phyloP scores from a whole-genome alignment of 2,797 vertebrate genomes.

The Megalops cyprinoides region DNA sequence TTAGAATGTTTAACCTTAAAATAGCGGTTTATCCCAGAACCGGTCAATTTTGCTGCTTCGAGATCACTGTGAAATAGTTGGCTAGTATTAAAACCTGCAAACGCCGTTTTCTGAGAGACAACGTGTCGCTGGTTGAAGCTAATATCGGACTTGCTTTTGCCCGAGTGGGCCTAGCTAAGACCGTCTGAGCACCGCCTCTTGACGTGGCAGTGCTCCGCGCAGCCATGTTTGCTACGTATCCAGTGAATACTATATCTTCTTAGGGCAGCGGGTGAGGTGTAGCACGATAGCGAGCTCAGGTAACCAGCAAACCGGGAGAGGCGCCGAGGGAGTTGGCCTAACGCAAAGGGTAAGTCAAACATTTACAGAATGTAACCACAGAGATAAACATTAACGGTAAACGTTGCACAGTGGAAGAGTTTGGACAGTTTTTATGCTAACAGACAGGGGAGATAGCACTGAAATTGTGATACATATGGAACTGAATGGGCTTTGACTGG shows the following conservation, averaged over 20 bases:
- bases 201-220: constrained; percentile 51
- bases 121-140: neutral
- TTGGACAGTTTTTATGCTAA: neutral
- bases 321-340: neutral
- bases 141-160: neutral
- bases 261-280: neutral
- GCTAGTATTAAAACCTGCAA: no score
- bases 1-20: no score
- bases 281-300: no score
- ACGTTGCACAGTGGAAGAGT: no score
- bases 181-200: constrained; percentile 21
- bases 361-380: constrained; percentile 8
- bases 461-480: neutral
- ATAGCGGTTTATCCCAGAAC: no score
- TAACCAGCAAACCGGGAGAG: neutral
- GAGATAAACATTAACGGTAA: neutral
- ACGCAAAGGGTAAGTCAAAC: constrained; percentile 17
- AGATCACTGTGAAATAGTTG: no score
- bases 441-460: neutral
- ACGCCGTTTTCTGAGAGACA: no score
- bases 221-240: constrained; percentile 50
- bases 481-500: neutral
- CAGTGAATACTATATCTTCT: constrained; percentile 2
- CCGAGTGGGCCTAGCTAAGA: neutral
- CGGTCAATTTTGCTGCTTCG: no score